phyloP scores from a whole-genome alignment of 1,140 invertebrate genomes.

The Panulirus ornatus region DNA sequence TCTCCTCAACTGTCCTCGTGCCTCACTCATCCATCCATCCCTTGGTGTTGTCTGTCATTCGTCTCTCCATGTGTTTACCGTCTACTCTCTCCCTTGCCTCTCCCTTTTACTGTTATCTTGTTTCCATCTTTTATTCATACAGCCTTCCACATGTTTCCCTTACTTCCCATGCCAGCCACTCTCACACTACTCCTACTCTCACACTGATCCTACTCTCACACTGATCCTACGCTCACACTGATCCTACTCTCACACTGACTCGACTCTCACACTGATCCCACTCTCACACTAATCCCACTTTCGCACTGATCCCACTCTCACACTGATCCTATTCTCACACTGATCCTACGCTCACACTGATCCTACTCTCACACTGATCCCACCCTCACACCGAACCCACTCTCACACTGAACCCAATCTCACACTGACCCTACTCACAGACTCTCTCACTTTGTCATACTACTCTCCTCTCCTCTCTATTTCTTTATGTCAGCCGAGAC shows the following conservation, averaged over 20 bases:
- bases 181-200: neutral
- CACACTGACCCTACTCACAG: neutral
- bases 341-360: neutral
- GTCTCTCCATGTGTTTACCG: neutral
- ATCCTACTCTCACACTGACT: no score
- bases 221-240: no score
- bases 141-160: neutral
- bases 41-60: neutral
- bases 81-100: neutral
- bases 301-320: no score
- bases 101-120: neutral
- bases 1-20: neutral
- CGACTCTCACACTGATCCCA: no score
- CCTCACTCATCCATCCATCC: neutral
- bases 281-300: no score
- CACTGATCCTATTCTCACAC: neutral
- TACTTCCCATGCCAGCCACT: neutral
- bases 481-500: no score
- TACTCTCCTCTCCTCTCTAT: no score
- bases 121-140: no score
- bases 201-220: no score
- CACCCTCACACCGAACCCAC: neutral
- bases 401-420: neutral
- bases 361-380: no score
- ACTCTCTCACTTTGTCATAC: neutral